These are phyloP conservation scores for Chionis minor DNA, from an alignment of 2,113 vertebrate genomes.

Conservation along the genomic window DNA sequence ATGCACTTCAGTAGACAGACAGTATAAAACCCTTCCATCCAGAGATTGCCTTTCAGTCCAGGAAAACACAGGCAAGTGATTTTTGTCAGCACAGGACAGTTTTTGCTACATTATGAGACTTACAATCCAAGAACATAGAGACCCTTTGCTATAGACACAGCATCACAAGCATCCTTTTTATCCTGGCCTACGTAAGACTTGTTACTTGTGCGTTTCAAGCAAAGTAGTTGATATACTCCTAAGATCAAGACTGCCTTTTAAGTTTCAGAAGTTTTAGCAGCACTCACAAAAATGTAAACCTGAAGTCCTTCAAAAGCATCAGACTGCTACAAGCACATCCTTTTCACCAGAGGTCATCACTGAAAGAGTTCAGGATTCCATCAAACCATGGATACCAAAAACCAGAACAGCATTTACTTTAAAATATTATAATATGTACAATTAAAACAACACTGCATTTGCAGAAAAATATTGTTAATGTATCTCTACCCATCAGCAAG, in stretches of 20 bases:
- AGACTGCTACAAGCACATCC: neutral
- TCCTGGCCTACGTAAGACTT: neutral
- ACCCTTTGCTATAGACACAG: neutral
- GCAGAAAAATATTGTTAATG: neutral
- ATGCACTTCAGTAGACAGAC: neutral
- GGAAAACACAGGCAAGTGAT: neutral
- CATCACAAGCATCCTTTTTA: neutral
- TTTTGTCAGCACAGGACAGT: neutral
- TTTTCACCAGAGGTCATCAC: neutral
- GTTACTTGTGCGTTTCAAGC: neutral
- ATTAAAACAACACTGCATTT: neutral
- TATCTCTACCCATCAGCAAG: neutral
- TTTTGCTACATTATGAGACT: neutral
- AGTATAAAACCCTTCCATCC: neutral
- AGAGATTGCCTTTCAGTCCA: neutral
- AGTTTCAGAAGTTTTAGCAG: neutral
- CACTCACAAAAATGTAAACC: neutral
- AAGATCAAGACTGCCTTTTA: neutral
- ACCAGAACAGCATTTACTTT: neutral
- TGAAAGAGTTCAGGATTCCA: neutral
- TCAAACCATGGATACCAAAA: neutral
- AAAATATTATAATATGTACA: neutral
- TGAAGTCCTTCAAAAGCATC: neutral
- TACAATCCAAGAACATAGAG: neutral
- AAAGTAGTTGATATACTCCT: neutral